These are phyloP conservation scores for Thalassophryne amazonica DNA, from an alignment of 2,797 vertebrate genomes.

Conservation along the genomic window DNA sequence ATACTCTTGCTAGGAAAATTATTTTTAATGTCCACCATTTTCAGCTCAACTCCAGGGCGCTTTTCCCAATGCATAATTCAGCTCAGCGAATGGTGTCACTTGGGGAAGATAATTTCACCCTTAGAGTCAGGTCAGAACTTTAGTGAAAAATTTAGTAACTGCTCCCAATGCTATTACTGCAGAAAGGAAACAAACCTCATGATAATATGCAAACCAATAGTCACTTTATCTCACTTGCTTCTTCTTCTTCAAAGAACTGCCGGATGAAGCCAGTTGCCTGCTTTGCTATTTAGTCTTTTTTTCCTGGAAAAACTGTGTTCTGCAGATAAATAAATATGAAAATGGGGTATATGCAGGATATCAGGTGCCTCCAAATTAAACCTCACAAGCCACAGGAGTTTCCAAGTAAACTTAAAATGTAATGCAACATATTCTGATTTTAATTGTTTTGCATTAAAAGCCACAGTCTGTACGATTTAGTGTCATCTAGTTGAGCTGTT, in stretches of 20 bases:
- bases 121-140: no score
- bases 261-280: not conserved
- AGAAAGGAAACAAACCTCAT: not conserved
- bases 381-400: no score
- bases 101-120: not conserved
- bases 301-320: no score
- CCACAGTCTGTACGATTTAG: no score
- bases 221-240: not conserved
- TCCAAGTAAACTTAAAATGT: no score
- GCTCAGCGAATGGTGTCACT: not conserved
- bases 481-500: no score
- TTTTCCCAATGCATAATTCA: constrained; percentile 1
- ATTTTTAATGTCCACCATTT: not conserved
- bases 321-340: no score
- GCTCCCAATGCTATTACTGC: not conserved
- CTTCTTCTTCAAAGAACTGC: not conserved
- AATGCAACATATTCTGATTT: no score
- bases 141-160: not conserved
- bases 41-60: not conserved
- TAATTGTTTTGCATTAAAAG: no score
- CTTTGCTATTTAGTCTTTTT: not conserved
- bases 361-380: no score
- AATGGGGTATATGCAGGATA: no score
- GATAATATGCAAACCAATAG: not conserved
- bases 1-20: not conserved